Evolutionary conservation across 2,888 invertebrate species (phyloP).

Genomic region (Macrostomum cliftonense): DNA sequence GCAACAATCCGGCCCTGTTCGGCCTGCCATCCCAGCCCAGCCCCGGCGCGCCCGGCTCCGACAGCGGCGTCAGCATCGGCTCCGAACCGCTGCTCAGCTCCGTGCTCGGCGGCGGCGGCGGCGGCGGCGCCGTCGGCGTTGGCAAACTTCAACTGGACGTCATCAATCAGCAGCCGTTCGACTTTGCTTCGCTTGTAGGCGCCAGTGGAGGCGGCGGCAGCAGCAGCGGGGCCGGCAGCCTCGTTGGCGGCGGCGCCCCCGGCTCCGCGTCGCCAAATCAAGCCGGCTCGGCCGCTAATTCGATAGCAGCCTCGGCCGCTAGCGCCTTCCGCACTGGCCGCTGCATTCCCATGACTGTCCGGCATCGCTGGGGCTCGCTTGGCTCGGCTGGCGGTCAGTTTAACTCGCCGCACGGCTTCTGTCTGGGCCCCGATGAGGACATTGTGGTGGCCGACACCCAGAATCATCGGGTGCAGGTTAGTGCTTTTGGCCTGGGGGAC

Average conservation of each 20-base stretch:
- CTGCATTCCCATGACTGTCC: conserved; percentile 7
- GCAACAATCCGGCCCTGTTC: conserved; percentile 46
- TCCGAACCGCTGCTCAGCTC: not conserved
- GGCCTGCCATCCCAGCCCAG: conserved; percentile 74
- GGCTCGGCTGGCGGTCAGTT: conserved; percentile 82
- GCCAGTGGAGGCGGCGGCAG: not conserved
- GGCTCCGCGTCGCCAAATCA: too few species aligned
- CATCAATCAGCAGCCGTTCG: too few species aligned
- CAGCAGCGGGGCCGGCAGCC: too few species aligned
- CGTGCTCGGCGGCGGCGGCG: conserved; percentile 4
- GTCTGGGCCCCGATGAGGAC: conserved; percentile 77
- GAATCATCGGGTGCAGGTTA: conserved; percentile 63
- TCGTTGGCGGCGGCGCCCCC: conserved; percentile 38
- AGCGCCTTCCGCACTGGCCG: not conserved
- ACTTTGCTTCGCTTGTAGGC: not conserved
- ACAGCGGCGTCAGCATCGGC: conserved; percentile 37
- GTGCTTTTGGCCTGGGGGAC: too few species aligned
- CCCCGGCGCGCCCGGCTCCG: conserved; percentile 47
- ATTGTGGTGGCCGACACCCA: conserved; percentile 86
- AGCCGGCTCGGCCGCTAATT: too few species aligned
- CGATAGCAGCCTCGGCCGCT: not conserved
- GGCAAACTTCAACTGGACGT: not conserved
- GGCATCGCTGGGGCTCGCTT: conserved; percentile 50
- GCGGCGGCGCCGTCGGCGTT: conserved; percentile 3
- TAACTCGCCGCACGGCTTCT: conserved; percentile 89